Evolutionary conservation across 2,888 invertebrate species (phyloP).

Genomic region (Seladonia tumulorum): DNA sequence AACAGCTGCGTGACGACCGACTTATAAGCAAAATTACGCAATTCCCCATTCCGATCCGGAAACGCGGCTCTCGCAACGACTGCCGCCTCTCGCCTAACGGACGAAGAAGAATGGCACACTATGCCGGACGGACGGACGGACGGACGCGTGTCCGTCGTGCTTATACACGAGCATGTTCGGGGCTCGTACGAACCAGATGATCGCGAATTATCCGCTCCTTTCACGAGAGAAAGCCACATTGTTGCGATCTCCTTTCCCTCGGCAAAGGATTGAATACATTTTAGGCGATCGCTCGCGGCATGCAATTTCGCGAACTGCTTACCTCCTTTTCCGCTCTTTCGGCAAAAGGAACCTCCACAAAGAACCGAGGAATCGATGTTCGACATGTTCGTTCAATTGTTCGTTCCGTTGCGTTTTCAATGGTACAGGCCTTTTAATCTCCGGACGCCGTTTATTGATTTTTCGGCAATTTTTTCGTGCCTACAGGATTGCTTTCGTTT

Average conservation of each 20-base stretch:
- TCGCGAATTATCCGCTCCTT: background rate
- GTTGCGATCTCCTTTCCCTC: slow-evolving; percentile 6
- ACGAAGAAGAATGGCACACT: slow-evolving; percentile 10
- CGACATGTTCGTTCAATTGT: no score
- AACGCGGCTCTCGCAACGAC: slow-evolving; percentile 1
- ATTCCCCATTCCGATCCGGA: slow-evolving; percentile 40
- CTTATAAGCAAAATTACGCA: slow-evolving; percentile 45
- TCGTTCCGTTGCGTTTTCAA: background rate
- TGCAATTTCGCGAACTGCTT: background rate
- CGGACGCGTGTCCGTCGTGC: background rate
- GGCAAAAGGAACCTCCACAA: background rate
- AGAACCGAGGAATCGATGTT: background rate
- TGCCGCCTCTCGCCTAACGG: background rate
- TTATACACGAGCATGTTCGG: background rate
- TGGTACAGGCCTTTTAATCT: background rate
- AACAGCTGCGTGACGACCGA: slow-evolving; percentile 25
- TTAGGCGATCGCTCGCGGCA: background rate
- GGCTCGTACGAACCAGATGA: background rate
- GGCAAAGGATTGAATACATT: background rate
- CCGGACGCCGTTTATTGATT: background rate
- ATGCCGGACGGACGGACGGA: slow-evolving; percentile 5
- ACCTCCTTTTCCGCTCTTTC: background rate
- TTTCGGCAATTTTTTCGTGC: background rate
- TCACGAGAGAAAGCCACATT: background rate
- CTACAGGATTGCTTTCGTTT: background rate